These are phyloP conservation scores for Polyploca ridens DNA, from an alignment of 2,888 invertebrate genomes.

Conservation along the genomic window DNA sequence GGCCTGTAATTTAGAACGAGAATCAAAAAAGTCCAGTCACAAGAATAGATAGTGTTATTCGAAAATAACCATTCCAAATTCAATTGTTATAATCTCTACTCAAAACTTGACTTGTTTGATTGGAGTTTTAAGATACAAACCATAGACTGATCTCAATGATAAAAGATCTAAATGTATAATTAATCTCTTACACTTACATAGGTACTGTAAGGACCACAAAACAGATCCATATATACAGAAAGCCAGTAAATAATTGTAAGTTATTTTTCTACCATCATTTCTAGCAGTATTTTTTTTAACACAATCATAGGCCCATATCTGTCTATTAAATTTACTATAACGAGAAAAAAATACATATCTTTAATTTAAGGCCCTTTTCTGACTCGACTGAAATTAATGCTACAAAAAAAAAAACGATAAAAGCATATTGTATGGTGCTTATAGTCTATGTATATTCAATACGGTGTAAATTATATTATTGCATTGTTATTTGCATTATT, in stretches of 20 bases:
- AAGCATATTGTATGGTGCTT: background rate
- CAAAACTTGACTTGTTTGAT: no score
- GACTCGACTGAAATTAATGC: background rate
- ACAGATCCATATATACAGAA: background rate
- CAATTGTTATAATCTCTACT: no score
- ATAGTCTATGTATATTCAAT: conserved; percentile 17
- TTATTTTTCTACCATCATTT: no score
- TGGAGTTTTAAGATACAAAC: no score
- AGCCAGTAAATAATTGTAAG: background rate
- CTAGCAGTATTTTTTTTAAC: background rate
- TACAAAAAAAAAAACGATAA: background rate
- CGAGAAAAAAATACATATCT: background rate
- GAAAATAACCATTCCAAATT: no score
- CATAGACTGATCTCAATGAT: background rate
- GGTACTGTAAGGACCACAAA: background rate
- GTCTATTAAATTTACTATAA: background rate
- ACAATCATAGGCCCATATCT: background rate
- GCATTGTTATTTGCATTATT: conserved; percentile 51
- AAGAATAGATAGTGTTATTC: no score
- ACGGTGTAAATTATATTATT: conserved; percentile 38
- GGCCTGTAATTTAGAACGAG: background rate
- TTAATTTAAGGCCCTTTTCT: background rate
- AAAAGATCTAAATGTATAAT: conserved; percentile 1
- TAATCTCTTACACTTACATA: background rate
- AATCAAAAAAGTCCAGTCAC: no score